Evolutionary conservation across 2,797 vertebrate genomes (phyloP), one percentile per base, ranked within the genome.

Genomic region (Acipenser transmontanus): DNA sequence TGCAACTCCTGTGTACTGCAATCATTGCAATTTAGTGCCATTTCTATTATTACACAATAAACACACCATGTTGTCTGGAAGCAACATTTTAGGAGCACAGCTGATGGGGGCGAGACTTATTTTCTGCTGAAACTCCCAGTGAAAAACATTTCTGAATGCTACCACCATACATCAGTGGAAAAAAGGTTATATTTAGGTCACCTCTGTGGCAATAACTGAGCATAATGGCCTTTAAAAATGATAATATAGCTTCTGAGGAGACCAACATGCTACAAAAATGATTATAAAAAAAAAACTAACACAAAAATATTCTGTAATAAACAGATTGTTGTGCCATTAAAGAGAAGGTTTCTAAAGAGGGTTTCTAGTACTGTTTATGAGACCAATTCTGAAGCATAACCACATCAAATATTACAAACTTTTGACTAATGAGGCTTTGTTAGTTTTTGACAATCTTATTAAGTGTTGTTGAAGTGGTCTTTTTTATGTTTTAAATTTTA

Each of bases 21-120:
- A 87, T 89, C 86, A 84, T 75, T 75, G 84, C 88, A 90, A 87
- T 89, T 91, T 91, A 88, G 85, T 87, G 86, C 88, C 85, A 88
- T 89, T 91, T 88, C 86, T 81, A 89, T 90, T 91, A 90, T 89
- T 89, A 86, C 85, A 88, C 85, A 87, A 91, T 89, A 90, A 88
- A 89, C 88, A 90, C 85, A 89, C 85, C 87, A 84, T 88, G 84
- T 90, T 89, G 87, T 89, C 88, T 88, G 83, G 85, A 85, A 91
- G 89, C 85, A 82, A 90, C 85, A 85, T 90, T 91, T 89, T 91
- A 91, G 90, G 87, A 91, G 86, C 88, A 87, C 86, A 82, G 89
- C 90, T 89, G 80, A 88, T 89, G 85, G 89, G 87, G 78, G 78
- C 84, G 82, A 84, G 85, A 88, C 88, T 89, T 88, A 87, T 85